Conservation (phyloP, 2,888 invertebrate genomes). For the Thecophora atra region DNA sequence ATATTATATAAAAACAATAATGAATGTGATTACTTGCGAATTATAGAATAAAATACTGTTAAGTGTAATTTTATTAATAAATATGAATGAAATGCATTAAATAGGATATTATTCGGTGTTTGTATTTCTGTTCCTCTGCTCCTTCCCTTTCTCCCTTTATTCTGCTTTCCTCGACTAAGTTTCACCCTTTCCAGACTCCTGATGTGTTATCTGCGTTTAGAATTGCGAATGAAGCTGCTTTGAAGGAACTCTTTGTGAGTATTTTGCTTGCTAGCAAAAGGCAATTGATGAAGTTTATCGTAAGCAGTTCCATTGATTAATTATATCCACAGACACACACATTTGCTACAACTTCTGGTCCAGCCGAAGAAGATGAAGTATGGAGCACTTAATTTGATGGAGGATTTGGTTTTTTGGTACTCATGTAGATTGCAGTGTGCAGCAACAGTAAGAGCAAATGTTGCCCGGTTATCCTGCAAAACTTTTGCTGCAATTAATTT, state of each 20-base stretch:
- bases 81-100: too few relatives aligned
- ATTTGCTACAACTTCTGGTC: not conserved
- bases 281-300: not conserved
- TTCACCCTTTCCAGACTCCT: not conserved
- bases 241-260: too few relatives aligned
- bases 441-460: not conserved
- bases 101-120: too few relatives aligned
- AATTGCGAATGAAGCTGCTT: not conserved
- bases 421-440: not conserved
- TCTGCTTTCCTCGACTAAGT: not conserved
- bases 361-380: not conserved
- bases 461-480: not conserved
- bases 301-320: not conserved
- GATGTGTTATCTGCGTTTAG: not conserved
- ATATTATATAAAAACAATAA: too few relatives aligned
- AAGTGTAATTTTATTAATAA: too few relatives aligned
- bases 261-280: too few relatives aligned
- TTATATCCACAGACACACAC: not conserved
- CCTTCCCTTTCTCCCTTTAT: too few relatives aligned
- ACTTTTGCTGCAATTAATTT: conserved; percentile 25
- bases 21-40: too few relatives aligned
- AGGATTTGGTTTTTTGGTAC: not conserved
- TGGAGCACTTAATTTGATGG: not conserved
- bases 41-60: too few relatives aligned
- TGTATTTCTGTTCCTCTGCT: too few relatives aligned